Evolutionary conservation across 2,888 invertebrate species (phyloP), one percentile per base, ranked within the genome.

Genomic region (Pteria penguin): DNA sequence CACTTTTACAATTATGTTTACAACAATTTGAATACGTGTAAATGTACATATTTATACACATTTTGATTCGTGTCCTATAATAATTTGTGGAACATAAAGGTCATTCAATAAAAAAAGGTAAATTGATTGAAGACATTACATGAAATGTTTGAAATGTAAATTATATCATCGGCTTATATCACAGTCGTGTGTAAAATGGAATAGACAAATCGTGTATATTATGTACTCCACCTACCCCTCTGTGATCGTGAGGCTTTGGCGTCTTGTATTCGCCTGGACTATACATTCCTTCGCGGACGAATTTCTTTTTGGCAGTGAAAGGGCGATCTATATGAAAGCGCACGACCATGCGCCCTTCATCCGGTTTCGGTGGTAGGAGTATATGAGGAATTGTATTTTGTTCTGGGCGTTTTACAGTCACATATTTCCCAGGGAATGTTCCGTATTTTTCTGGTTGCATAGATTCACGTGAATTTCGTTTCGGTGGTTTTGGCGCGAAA

Each of bases 371-470:
- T 67, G 82, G 76, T 33, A 81, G 36, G 54, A 85, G 71, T 82
- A 85, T 73, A 82, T 86, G 78, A 65, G 83, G 69, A 60, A 84
- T 73, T 22, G 75, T 76, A 70, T 78, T 81, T 63, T 69, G 22
- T 31, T 74, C 65, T 4, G 79, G 79, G 72, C 83, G 75, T 65
- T 84, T 86, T 8, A 81, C 72, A 22, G 78, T 75, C 72, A 85
- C 83, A 32, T 86, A 75, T 78, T 88, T 82, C n/a, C 88, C 88
- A 0, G 89, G 87, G 32, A 86, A 81, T 18, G 87, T 88, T 27
- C 88, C 89, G 75, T 89, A 91, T n/a, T 81, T 77, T 90, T 90
- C 90, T 2, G 91, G 91, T 72, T 85, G 76, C 84, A 90, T 88
- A 5, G 91, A 87, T 29, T 90, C 90, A 8, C 84, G 76, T 1